These are phyloP conservation scores for Piscicola geometra DNA, from an alignment of 2,888 invertebrate genomes.

Conservation along the genomic window DNA sequence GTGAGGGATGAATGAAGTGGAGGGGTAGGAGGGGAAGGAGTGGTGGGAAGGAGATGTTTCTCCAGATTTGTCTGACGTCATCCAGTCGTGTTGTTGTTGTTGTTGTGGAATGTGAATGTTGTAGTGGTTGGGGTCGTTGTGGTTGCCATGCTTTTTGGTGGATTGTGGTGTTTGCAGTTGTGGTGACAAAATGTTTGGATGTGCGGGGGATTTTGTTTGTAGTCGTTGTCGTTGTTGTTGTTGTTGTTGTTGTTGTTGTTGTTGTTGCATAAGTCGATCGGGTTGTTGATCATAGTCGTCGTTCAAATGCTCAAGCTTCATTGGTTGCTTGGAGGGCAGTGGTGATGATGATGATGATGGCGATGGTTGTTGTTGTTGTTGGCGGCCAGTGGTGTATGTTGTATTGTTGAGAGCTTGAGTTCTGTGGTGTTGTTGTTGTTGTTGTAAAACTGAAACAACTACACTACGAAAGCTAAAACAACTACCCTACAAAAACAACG, in stretches of 20 bases:
- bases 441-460: too few species aligned
- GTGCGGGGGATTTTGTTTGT: not conserved
- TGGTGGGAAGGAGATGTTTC: conserved; percentile 21
- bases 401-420: not conserved
- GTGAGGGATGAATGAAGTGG: too few species aligned
- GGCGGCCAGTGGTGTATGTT: not conserved
- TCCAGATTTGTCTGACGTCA: conserved; percentile 30
- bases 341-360: conserved; percentile 15
- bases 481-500: too few species aligned
- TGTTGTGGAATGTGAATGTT: not conserved
- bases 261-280: not conserved
- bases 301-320: not conserved
- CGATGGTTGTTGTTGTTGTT: not conserved
- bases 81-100: conserved; percentile 5
- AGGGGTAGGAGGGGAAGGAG: not conserved
- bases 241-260: not conserved
- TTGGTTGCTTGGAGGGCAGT: not conserved
- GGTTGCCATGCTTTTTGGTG: not conserved
- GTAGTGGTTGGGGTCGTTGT: not conserved
- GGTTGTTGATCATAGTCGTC: not conserved
- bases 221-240: not conserved
- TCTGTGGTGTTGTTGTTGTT: not conserved
- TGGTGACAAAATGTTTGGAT: not conserved
- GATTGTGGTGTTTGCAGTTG: not conserved
- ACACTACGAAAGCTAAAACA: too few species aligned